Evolutionary conservation across 2,888 invertebrate genomes (phyloP), one percentile per base, ranked within the genome.

Genomic region (Cylloceria caligata): DNA sequence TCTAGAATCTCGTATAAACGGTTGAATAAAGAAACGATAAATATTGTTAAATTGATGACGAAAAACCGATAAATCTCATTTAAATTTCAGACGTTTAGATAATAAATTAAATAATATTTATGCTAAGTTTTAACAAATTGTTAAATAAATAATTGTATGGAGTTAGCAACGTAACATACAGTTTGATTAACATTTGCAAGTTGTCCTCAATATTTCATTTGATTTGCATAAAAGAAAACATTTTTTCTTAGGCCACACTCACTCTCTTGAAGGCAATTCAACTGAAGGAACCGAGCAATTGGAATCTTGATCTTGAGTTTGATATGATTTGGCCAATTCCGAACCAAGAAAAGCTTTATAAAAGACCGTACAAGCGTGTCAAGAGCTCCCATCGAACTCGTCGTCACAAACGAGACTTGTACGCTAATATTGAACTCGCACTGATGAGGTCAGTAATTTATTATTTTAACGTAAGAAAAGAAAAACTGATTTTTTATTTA

Each of bases 291-390:
- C 95, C 95, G 0, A 92, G 93, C 11, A 94, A 94, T 1, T 95
- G 94, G 94, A 95, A 95, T 82, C 88, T 94, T 0, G 93, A 94
- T 0, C 87, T 94, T 45, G 96, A 96, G 89, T 93, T 95, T 47
- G 95, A 95, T 78, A 93, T 95, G 1, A 93, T 94, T 13, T 95
- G 94, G 92, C 92, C 92, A 13, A 91, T 92, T 79, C 91, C 90
- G 7, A 84, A 84, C 13, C 86, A 86, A 5, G 82, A 88, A 49
- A 83, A 57, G 39, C 49, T 69, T 57, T 72, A 4, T 36, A 74
- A 74, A 30, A 88, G 85, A 77, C 71, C 75, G 7, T 47, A 67
- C 36, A 75, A 75, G 3, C 85, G 71, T 67, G 83, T 91, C 89
- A 84, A 93, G 93, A 74, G 86, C 93, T n/a, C 93, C 85, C 93